phyloP scores from a whole-genome alignment of 1,140 invertebrate species.

The Varroa destructor region DNA sequence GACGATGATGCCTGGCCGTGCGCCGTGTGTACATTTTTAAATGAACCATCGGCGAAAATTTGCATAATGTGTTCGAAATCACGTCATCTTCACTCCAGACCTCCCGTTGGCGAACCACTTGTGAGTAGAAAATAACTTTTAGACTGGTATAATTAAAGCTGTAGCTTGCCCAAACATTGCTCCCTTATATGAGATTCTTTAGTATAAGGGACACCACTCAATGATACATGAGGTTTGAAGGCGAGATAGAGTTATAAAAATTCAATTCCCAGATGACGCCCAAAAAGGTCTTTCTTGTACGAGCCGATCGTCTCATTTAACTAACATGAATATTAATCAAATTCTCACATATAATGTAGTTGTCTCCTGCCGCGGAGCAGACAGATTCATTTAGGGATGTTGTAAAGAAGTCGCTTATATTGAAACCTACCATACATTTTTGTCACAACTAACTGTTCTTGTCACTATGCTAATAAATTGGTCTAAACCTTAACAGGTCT shows the following conservation, averaged over 20 bases:
- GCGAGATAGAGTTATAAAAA: neutral
- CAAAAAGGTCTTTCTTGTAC: no score
- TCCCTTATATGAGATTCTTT: no score
- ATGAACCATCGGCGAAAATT: constrained; percentile 46
- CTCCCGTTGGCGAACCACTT: neutral
- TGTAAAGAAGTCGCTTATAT: no score
- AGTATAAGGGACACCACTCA: neutral
- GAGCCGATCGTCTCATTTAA: no score
- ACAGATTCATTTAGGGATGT: no score
- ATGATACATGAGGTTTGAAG: neutral
- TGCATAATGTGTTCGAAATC: constrained; percentile 56
- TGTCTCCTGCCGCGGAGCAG: no score
- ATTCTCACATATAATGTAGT: no score
- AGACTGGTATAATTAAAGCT: neutral
- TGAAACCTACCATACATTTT: no score
- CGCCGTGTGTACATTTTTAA: constrained; percentile 56
- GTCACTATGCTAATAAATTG: neutral
- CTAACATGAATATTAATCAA: no score
- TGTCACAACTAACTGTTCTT: no score
- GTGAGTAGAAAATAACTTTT: neutral
- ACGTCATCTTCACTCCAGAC: neutral
- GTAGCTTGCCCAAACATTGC: neutral
- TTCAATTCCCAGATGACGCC: neutral
- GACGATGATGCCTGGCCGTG: constrained; percentile 50
- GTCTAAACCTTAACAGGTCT: constrained; percentile 34